Evolutionary conservation across 2,113 vertebrate species (phyloP).

Genomic region (Hippocampus mohnikei): DNA sequence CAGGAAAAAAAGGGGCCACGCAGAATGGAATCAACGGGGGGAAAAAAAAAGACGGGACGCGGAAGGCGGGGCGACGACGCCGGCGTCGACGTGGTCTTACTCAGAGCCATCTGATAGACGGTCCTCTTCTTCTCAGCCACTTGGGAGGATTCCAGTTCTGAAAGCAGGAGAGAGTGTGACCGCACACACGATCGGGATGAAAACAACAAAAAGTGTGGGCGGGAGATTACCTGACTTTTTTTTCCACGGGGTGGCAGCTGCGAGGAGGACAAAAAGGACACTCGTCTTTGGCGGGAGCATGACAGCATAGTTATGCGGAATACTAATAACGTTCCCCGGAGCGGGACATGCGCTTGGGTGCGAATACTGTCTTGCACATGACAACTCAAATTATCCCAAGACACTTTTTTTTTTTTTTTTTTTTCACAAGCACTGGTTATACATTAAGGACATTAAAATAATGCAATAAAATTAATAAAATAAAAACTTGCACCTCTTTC

Average conservation of each 20-base stretch:
- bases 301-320: conserved; percentile 53
- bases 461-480: not conserved
- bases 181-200: conserved; percentile 1
- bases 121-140: conserved; percentile 90
- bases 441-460: not conserved
- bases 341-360: conserved; percentile 21
- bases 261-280: conserved; percentile 66
- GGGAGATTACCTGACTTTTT: conserved; percentile 84
- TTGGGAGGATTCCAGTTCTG: conserved; percentile 85
- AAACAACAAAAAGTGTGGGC: conserved; percentile 35
- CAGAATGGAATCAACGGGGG: not conserved
- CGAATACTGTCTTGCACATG: not conserved
- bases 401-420: not conserved
- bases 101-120: conserved; percentile 93
- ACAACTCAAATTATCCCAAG: not conserved
- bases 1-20: conserved; percentile 38
- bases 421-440: not conserved
- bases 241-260: conserved; percentile 89
- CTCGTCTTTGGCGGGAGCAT: conserved; percentile 62
- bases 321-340: conserved; percentile 59
- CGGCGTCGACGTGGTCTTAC: conserved; percentile 68
- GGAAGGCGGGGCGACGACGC: conserved; percentile 18
- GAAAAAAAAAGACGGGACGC: conserved; percentile 23
- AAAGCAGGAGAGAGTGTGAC: conserved; percentile 28
- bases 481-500: conserved; percentile 67